A percentile compares a stretch with the other conserved stretches of the same genome.
Conservation (phyloP, 2,888 invertebrate species). For the Aphodius granarius region DNA sequence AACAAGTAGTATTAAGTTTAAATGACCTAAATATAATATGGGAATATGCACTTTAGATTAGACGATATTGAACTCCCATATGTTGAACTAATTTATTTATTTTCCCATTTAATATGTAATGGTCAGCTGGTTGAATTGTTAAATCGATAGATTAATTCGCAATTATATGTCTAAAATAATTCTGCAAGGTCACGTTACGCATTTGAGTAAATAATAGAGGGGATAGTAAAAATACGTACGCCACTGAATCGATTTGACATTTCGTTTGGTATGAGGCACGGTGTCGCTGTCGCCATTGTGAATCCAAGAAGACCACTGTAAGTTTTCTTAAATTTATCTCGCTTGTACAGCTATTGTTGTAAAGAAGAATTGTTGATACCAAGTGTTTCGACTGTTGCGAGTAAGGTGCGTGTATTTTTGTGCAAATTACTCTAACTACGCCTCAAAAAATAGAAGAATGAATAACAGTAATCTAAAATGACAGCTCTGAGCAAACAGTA, state of each 20-base stretch:
- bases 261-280: constrained; percentile 21
- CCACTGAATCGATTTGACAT: constrained; percentile 34
- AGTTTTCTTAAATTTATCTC: constrained; percentile 25
- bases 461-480: constrained; percentile 7
- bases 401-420: not conserved
- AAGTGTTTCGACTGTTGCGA: not conserved
- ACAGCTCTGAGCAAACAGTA: constrained; percentile 9
- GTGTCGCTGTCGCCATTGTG: constrained; percentile 42
- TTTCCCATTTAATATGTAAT: not conserved
- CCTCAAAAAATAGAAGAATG: not conserved
- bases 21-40: not conserved
- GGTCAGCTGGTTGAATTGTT: not conserved
- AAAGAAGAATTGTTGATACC: not conserved
- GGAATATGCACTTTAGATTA: not conserved
- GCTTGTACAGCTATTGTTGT: not conserved
- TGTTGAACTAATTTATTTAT: not conserved
- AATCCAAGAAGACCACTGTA: constrained; percentile 34
- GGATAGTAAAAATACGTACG: constrained; percentile 10
- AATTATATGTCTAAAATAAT: not conserved
- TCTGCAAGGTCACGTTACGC: not conserved
- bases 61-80: not conserved
- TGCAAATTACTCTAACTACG: not conserved
- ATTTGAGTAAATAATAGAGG: not conserved
- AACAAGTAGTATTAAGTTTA: not conserved
- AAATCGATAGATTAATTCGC: not conserved